Percentiles rank a stretch among this genome's conserved stretches.
These are phyloP conservation scores for Chorisops tibialis DNA, from an alignment of 2,888 invertebrate species.

Conservation along the genomic window DNA sequence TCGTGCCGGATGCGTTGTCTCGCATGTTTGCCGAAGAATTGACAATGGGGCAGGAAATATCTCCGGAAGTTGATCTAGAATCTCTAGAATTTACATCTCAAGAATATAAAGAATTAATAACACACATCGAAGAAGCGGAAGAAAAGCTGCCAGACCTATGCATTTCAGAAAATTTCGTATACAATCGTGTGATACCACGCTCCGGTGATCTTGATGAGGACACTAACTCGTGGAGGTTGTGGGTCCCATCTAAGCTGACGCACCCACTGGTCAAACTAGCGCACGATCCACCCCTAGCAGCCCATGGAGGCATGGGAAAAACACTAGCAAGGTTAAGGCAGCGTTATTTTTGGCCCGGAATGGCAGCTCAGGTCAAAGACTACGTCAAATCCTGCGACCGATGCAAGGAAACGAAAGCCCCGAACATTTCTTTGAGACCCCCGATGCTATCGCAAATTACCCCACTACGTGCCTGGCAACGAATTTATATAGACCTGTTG, in stretches of 20 bases:
- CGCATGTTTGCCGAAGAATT: constrained; percentile 26
- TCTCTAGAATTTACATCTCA: constrained; percentile 13
- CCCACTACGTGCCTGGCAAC: constrained; percentile 26
- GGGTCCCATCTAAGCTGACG: constrained; percentile 28
- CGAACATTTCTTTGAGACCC: constrained; percentile 19
- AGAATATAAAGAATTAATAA: constrained; percentile 4
- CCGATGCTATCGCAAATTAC: constrained; percentile 23
- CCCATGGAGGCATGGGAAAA: constrained; percentile 14
- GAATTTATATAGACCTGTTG: constrained; percentile 27
- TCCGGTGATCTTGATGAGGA: constrained; percentile 17
- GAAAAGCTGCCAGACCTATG: constrained; percentile 27
- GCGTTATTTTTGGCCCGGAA: constrained; percentile 27
- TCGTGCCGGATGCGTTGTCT: constrained; percentile 39
- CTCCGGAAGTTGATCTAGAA: neutral
- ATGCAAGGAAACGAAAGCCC: constrained; percentile 24
- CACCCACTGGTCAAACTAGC: constrained; percentile 11
- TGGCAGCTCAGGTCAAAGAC: constrained; percentile 24
- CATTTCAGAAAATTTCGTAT: constrained; percentile 26
- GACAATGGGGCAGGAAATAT: neutral
- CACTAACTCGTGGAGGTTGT: constrained; percentile 32
- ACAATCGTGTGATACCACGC: constrained; percentile 16
- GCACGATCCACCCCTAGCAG: constrained; percentile 7
- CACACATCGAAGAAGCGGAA: neutral
- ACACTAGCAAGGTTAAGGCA: constrained; percentile 17
- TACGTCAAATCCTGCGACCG: constrained; percentile 27